phyloP scores from a whole-genome alignment of 1,140 invertebrate species.

The Brachionus paranguensis region DNA sequence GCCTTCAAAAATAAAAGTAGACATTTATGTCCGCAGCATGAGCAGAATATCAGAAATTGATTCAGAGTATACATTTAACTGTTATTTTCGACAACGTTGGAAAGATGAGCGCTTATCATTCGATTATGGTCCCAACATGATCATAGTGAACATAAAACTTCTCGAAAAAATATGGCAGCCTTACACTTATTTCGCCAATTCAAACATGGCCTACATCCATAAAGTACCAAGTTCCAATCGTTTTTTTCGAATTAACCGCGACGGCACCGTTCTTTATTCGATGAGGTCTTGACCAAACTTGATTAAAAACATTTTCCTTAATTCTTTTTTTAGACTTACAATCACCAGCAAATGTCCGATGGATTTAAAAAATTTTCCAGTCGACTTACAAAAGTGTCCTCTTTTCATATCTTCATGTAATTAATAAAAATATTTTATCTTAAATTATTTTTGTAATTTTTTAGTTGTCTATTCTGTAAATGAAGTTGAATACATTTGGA shows the following conservation, averaged over 20 bases:
- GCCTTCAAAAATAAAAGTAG: conserved; percentile 41
- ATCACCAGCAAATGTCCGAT: conserved; percentile 95
- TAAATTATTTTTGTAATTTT: conserved; percentile 1
- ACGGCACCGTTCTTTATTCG: conserved; percentile 86
- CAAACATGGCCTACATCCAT: conserved; percentile 61
- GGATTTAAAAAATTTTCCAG: conserved; percentile 90
- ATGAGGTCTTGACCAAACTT: conserved; percentile 66
- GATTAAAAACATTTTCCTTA: not conserved
- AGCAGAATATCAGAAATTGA: conserved; percentile 46
- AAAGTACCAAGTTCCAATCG: conserved; percentile 92
- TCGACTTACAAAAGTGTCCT: conserved; percentile 85
- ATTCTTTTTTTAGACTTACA: conserved; percentile 68
- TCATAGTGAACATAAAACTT: conserved; percentile 53
- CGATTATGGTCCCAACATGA: conserved; percentile 44
- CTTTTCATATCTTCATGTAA: conserved; percentile 87
- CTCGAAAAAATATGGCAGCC: conserved; percentile 77
- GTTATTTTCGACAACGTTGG: conserved; percentile 76
- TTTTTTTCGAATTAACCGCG: conserved; percentile 69
- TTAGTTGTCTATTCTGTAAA: conserved; percentile 30
- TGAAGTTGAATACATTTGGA: conserved; percentile 40
- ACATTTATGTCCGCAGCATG: conserved; percentile 43
- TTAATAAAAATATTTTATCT: conserved; percentile 54
- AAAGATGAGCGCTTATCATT: conserved; percentile 57
- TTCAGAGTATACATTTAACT: conserved; percentile 79
- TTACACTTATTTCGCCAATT: conserved; percentile 84